Base-by-base conservation (phyloP, 2,797 vertebrate species). In the Scolopax rusticola region DNA sequence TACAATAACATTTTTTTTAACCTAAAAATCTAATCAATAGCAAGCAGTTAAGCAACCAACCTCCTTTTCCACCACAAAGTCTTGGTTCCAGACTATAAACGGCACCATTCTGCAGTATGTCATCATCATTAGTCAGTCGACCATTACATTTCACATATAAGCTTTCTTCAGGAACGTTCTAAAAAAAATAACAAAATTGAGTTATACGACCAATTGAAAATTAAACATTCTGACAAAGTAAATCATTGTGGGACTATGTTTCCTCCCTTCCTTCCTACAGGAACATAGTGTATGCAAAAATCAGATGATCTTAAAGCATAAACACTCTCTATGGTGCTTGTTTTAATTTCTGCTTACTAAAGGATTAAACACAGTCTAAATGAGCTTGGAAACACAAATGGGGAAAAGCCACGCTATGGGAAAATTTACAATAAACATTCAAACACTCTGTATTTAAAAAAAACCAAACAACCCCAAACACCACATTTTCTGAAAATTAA, bases 21-120 rank as follows among this genome's bases (percentile, higher is more conserved):
- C 7, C 17, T 15, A 28, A 65, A 25, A 82, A 53, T 47, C 18
- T 19, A 67, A 74, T 4, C 12, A 19, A 4, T 14, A 43, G 33
- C 6, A 67, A 68, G 32, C 10, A 79, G 14, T 61, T 48, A 38
- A 68, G 25, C 1, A 28, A 94, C 98, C 60, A 94, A 99, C 99
- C 99, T 98, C 99, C 99, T 98, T 99, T 99, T 50, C 99, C 99
- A 23, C 99, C 99, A 38, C 91, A 90, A 36, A 99, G 98, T 7
- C 99, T 98, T 16, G 98, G 98, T 87, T 99, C 99, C 98, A 99
- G 68, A 33, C 97, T 99, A 67, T 99, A 99, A 83, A 99, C 33
- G 0, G 95, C 96, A 45, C 99, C 99, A 92, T 97, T 71, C 73
- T 98, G 98, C 75, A 99, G 90, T 2, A 48, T 28, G 4, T 98